A percentile compares a stretch with the other conserved stretches of the same genome.
phyloP scores from a whole-genome alignment of 23 tunicate genomes.

The Aplidium turbinatum region DNA sequence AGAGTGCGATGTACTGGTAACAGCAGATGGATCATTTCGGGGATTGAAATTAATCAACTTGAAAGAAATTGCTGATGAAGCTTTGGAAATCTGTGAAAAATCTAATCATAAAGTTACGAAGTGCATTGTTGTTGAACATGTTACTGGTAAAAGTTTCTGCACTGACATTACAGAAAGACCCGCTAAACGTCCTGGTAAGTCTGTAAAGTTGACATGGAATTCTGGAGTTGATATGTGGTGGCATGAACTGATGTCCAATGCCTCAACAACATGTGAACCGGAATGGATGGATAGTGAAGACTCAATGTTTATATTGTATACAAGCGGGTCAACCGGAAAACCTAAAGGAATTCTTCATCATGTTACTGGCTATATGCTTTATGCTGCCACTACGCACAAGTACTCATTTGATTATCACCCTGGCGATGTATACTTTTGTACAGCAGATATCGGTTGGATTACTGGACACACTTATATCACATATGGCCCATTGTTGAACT shows the following conservation, averaged over 20 bases:
- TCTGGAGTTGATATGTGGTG: conserved; percentile 73
- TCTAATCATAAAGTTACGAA: conserved; percentile 48
- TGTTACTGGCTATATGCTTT: conserved; percentile 90
- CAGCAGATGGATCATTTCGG: conserved; percentile 84
- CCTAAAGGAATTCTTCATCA: conserved; percentile 95
- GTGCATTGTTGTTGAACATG: conserved; percentile 75
- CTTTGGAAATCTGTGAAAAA: conserved; percentile 48
- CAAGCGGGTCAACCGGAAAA: conserved; percentile 95
- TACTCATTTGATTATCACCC: conserved; percentile 91
- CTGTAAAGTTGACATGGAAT: conserved; percentile 60
- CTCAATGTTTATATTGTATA: conserved; percentile 84
- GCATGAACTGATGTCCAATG: conserved; percentile 78
- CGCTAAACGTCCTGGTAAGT: conserved; percentile 55
- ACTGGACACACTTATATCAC: conserved; percentile 96
- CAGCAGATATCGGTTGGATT: conserved; percentile 99
- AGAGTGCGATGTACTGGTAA: conserved; percentile 66
- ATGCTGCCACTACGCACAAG: conserved; percentile 89
- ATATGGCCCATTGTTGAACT: conserved; percentile 90
- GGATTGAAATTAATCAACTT: conserved; percentile 79
- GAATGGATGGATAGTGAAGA: conserved; percentile 93
- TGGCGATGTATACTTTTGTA: conserved; percentile 87
- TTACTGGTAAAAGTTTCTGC: conserved; percentile 52
- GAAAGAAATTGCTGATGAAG: conserved; percentile 84
- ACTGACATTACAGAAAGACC: conserved; percentile 77
- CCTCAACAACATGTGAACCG: conserved; percentile 64